Conservation (phyloP, 2,797 vertebrate genomes). For the Pipistrellus nathusii region DNA sequence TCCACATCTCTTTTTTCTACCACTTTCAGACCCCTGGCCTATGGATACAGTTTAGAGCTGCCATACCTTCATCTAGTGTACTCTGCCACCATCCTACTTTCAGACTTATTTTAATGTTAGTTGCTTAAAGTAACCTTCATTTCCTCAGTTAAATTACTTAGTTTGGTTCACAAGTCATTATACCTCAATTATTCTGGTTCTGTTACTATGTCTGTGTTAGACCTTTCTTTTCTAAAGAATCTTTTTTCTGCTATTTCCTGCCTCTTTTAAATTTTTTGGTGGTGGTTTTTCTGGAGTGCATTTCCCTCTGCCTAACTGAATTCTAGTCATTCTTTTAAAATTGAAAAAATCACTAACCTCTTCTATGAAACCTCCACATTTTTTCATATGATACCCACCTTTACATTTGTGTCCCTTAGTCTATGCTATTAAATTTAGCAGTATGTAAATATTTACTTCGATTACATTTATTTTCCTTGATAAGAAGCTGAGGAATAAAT, state of each 20-base stretch:
- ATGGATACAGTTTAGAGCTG: not conserved
- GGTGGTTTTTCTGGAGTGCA: constrained; percentile 3
- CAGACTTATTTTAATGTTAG: constrained; percentile 24
- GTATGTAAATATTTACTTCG: not conserved
- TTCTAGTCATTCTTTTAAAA: constrained; percentile 60
- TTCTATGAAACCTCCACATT: not conserved
- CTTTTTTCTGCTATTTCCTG: constrained; percentile 30
- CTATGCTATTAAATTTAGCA: constrained; percentile 26
- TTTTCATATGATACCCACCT: not conserved
- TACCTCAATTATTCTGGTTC: not conserved
- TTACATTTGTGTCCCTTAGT: not conserved
- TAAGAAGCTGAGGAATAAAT: constrained; percentile 43
- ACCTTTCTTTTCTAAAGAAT: not conserved
- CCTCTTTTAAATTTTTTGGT: not conserved
- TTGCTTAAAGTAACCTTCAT: constrained; percentile 25
- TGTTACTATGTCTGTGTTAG: not conserved
- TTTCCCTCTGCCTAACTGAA: constrained; percentile 30
- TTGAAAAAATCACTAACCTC: not conserved
- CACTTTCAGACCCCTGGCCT: not conserved
- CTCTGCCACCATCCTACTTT: not conserved
- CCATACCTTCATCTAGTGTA: not conserved
- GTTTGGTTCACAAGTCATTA: not conserved
- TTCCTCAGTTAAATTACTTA: constrained; percentile 38
- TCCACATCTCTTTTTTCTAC: not conserved
- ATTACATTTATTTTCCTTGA: constrained; percentile 33